Percentiles rank a stretch among this genome's conserved stretches.
Evolutionary conservation across 2,888 invertebrate species (phyloP).

Genomic region (Argyra leucocephala): DNA sequence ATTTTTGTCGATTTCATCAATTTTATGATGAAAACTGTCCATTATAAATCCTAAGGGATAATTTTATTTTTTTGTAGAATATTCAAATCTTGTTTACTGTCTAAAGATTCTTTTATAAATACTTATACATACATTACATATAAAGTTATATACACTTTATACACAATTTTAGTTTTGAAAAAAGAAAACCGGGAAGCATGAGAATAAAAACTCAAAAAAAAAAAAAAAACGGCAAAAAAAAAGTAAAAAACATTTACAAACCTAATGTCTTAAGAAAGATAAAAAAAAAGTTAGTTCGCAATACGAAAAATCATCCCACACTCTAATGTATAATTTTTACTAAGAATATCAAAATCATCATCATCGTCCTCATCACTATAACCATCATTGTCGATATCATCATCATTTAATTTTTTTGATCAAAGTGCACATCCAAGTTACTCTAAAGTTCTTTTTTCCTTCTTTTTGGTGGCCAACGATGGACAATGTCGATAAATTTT

Average conservation of each 20-base stretch:
- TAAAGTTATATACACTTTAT: too few relatives aligned
- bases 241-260: too few relatives aligned
- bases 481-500: neutral
- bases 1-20: constrained; percentile 6
- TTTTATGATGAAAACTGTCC: constrained; percentile 6
- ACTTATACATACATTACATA: too few relatives aligned
- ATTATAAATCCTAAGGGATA: constrained; percentile 3
- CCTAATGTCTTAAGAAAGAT: too few relatives aligned
- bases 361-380: neutral
- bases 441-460: neutral
- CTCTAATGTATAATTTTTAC: too few relatives aligned
- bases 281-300: too few relatives aligned
- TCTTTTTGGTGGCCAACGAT: neutral
- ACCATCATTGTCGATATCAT: neutral
- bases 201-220: too few relatives aligned
- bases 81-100: neutral
- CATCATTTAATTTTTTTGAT: neutral
- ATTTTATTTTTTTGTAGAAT: neutral
- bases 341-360: neutral
- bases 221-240: too few relatives aligned
- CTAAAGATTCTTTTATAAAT: too few relatives aligned
- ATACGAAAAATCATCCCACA: too few relatives aligned
- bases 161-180: too few relatives aligned
- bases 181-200: too few relatives aligned
- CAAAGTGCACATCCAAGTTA: constrained; percentile 1